Conservation (phyloP, 2,113 vertebrate genomes). For the Urocolius indicus region DNA sequence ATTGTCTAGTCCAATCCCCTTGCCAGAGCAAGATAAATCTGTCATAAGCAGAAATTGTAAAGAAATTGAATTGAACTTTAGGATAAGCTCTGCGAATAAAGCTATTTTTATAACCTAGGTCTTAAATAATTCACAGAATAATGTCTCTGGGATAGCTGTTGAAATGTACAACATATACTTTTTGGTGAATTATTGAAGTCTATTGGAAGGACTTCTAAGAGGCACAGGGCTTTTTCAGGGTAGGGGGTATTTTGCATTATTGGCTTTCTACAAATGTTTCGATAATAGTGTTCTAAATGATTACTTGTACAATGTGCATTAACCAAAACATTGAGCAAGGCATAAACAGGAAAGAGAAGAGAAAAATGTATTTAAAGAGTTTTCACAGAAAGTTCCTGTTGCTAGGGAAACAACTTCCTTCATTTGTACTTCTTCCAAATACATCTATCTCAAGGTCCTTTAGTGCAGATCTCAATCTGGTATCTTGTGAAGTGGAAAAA, state of each 20-base stretch:
- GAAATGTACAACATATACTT: neutral
- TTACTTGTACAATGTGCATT: neutral
- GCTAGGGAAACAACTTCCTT: slow-evolving; percentile 47
- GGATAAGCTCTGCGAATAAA: neutral
- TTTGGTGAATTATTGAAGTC: neutral
- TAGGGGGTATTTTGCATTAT: neutral
- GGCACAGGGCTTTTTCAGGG: neutral
- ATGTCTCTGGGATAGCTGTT: neutral
- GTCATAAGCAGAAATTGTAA: neutral
- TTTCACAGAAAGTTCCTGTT: slow-evolving; percentile 35
- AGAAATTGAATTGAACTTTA: neutral
- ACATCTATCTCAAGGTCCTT: neutral
- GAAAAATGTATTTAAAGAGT: neutral
- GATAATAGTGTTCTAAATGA: neutral
- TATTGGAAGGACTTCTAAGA: neutral
- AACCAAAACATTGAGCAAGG: neutral
- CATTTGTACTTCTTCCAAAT: neutral
- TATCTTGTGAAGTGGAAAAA: neutral
- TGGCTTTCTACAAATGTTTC: neutral
- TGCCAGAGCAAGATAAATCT: neutral
- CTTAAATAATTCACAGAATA: slow-evolving; percentile 26
- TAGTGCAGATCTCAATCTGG: neutral
- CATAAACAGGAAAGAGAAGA: slow-evolving; percentile 17
- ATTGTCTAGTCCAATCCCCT: too few relatives aligned
- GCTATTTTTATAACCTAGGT: neutral